Evolutionary conservation across 2,113 vertebrate species (phyloP).

Genomic region (Microcebus lehilahytsara): DNA sequence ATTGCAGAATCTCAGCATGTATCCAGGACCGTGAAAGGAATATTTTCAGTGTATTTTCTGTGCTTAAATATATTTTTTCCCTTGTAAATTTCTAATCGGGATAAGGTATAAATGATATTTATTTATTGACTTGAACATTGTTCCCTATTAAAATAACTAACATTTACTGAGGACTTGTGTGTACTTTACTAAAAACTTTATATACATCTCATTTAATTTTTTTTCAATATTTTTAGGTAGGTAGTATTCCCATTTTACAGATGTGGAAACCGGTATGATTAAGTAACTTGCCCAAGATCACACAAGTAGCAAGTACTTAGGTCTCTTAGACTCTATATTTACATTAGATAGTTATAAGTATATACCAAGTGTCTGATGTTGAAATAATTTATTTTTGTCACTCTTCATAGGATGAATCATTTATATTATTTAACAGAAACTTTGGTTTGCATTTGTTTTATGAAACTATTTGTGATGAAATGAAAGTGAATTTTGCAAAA

Average conservation of each 20-base stretch:
- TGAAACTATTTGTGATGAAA: conserved; percentile 2
- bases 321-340: not conserved
- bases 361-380: not conserved
- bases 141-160: not conserved
- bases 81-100: not conserved
- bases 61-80: not conserved
- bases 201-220: not conserved
- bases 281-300: not conserved
- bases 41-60: not conserved
- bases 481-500: conserved; percentile 37
- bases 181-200: not conserved
- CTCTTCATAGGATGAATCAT: not conserved
- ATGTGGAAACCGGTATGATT: not conserved
- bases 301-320: not conserved
- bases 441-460: conserved; percentile 8
- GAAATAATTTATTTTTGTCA: not conserved
- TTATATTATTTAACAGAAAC: not conserved
- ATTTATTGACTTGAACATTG: not conserved
- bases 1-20: not conserved
- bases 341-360: not conserved
- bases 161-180: not conserved
- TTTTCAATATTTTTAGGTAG: not conserved
- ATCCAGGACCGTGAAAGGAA: not conserved
- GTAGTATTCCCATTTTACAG: not conserved
- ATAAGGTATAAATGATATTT: not conserved